Base-by-base conservation (phyloP, 92 coral and sea anemone species). In the Virgularia gustaviana region DNA sequence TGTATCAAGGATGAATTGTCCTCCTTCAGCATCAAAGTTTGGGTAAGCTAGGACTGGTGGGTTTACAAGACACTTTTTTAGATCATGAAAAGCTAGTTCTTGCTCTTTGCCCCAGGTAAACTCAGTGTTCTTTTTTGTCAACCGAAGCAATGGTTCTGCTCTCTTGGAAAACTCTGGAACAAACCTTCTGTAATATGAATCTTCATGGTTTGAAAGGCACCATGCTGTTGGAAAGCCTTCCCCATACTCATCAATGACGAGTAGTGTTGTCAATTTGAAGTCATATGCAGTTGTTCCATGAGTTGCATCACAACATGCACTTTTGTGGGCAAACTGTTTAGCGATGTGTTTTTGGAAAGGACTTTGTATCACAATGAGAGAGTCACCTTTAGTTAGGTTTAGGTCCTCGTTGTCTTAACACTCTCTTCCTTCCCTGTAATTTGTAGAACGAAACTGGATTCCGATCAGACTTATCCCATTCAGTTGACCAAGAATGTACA, bases 31-130 rank as follows among this genome's bases (percentile, higher is more conserved):
- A 41, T 65, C 29, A 49, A 61, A 78, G 49, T 72, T 61, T 27
- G 81, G 84, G 35, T 82, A 78, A 2, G 68, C 74, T 28, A 73
- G 59, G 1, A 86, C 70, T 13, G 57, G 79, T 28, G 84, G 72
- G 6, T 41, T 18, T 24, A 58, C 70, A 18, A 77, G 66, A 32
- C 71, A 37, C 6, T 57, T 49, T 19, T 83, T 73, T 2, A 85
- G 45, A 2, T 65, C 51, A 15, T 42, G 12, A 27, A 77, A 85
- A 20, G 85, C 79, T 33, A 23, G 13, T 42, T 81, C 65, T 24
- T 75, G 60, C 25, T 86, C 70, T 23, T 60, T 41, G 18, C 77
- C 22, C 90, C 83, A 85, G 47, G 36, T 43, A 59, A 81, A 75
- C 29, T 24, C 64, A 16, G 31, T 36, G 56, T 52, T 62, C 30